Evolutionary conservation across 2,113 vertebrate species (phyloP), one percentile per base, ranked within the genome.

Genomic region (Pardalotus punctatus): DNA sequence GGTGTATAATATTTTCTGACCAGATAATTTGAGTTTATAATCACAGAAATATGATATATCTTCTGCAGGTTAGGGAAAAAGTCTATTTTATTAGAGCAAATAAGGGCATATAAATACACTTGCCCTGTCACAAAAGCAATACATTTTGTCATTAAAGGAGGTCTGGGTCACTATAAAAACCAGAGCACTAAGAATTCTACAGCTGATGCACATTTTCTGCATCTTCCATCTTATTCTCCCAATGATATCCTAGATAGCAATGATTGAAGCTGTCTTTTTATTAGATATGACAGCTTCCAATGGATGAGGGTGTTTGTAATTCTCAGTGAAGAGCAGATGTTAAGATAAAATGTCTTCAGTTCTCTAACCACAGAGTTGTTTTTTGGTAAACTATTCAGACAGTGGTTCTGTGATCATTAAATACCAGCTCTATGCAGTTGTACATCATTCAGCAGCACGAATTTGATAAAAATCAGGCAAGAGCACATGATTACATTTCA

Each of bases 381-480:
- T 45, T 90, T 81, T 82, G 21, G 45, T 93, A 82, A 70, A 57
- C 48, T 79, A 91, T 66, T 81, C 78, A 88, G 45, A 57, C 25
- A 93, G 70, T 4, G 6, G 58, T 85, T 86, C 74, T 62, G 45
- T 58, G 67, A 90, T 86, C 71, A 73, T 73, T 91, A 82, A 88
- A 80, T 50, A 73, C 61, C 21, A 80, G 38, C 71, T 92, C 67
- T 58, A 0, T 25, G 24, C 0, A 14, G 58, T 58, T 77, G 21
- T 58, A 77, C 10, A 16, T 57, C 42, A 80, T 61, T 74, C 61
- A 79, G 67, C 29, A 82, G 50, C 22, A 94, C 25, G 80, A 83
- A 90, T 81, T 70, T 61, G 54, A 92, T 90, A 66, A 83, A 93
- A 92, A 86, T 88, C 85, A 88, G 88, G 40, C 31, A 80, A 80